These are phyloP conservation scores for Grammomys surdaster DNA, from an alignment of 2,113 vertebrate species.

Conservation along the genomic window DNA sequence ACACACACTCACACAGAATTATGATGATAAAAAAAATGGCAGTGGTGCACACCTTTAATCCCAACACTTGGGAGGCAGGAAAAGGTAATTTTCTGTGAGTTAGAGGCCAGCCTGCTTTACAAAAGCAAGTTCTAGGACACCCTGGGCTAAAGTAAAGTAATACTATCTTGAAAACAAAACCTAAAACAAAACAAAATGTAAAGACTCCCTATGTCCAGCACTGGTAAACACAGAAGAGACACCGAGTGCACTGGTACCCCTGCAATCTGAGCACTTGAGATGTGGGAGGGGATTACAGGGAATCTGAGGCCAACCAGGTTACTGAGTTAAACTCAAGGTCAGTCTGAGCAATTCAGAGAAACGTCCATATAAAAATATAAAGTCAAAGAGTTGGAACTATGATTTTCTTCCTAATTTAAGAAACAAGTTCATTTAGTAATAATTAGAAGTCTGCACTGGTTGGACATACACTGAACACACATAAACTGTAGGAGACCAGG, in stretches of 20 bases:
- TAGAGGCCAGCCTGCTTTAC: neutral
- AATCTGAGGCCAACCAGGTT: neutral
- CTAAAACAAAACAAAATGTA: neutral
- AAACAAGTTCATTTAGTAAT: neutral
- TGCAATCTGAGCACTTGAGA: neutral
- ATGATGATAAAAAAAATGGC: neutral
- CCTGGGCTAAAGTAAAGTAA: neutral
- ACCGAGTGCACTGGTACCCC: neutral
- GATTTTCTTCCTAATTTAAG: slow-evolving; percentile 44
- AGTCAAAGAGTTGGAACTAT: neutral
- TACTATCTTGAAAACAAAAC: neutral
- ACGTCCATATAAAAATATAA: neutral
- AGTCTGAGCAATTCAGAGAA: neutral
- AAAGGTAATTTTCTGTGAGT: neutral
- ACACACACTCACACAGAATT: neutral
- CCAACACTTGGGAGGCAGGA: neutral
- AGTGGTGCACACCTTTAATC: neutral
- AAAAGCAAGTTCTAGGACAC: neutral
- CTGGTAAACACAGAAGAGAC: neutral
- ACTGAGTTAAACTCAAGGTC: neutral
- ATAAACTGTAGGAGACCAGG: neutral
- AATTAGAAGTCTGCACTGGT: neutral
- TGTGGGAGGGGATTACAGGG: too few species aligned
- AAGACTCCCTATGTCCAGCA: neutral
- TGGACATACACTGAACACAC: neutral